Evolutionary conservation across 2,113 vertebrate genomes (phyloP).

Genomic region (Dasypus novemcinctus): DNA sequence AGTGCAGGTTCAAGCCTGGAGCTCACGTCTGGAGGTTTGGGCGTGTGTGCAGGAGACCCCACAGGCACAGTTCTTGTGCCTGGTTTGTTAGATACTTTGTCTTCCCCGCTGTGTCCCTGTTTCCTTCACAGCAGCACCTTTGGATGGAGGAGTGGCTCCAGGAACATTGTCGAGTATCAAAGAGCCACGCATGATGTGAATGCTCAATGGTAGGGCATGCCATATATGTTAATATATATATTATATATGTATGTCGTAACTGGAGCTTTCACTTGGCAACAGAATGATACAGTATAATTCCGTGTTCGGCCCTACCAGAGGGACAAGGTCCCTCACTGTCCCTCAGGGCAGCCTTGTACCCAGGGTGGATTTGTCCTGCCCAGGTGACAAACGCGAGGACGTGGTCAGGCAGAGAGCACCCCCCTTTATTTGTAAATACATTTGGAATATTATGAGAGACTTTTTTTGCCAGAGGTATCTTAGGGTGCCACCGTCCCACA

Average conservation of each 20-base stretch:
- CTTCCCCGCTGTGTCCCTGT: fast-evolving
- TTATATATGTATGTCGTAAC: no score
- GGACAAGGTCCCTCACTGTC: neutral
- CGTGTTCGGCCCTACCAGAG: neutral
- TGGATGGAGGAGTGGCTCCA: neutral
- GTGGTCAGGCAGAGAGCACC: neutral
- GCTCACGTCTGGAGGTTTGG: neutral
- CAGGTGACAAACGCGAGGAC: neutral
- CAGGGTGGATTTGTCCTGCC: fast-evolving
- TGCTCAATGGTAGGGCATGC: neutral
- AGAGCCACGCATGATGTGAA: neutral
- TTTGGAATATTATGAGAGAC: neutral
- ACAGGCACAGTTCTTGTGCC: fast-evolving
- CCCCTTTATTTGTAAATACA: neutral
- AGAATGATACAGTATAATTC: neutral
- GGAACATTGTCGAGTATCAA: neutral
- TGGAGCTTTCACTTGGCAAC: neutral
- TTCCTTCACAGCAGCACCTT: neutral
- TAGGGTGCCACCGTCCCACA: neutral
- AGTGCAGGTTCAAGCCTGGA: neutral
- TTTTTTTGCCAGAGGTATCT: neutral
- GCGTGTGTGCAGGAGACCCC: neutral
- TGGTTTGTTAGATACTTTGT: neutral
- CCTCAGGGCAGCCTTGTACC: neutral
- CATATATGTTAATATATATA: neutral